Evolutionary conservation across 2,797 vertebrate species (phyloP), one percentile per base, ranked within the genome.

Genomic region (Gouania willdenowi): DNA sequence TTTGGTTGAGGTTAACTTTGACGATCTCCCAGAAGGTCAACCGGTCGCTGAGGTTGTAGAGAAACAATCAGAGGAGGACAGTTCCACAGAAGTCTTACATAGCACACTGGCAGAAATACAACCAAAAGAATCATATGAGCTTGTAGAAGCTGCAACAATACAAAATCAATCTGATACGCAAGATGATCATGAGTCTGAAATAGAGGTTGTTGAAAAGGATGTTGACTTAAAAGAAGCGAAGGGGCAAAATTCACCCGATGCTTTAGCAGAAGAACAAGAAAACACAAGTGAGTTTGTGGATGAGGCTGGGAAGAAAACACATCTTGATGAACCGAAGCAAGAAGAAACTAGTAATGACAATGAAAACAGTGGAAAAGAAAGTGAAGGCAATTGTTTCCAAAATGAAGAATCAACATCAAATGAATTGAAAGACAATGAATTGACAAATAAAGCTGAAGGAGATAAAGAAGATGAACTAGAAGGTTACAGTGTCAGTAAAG

Each of bases 1-100:
- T 14, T 66, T 75, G 21, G 71, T 66, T 40, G 71, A 86, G 52
- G 58, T 69, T 28, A 71, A 31, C 53, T 76, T 76, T 70, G 71
- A 78, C 14, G 72, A 82, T 37, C 42, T 75, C 37, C 62, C 72
- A 55, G 52, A 67, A 28, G 41, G 37, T 43, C 64, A 47, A 36
- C 37, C 55, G 36, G 53, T 40, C 51, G 46, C 21, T 31, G 41
- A 56, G 16, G 5, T 17, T 27, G 21, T 1, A 14, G 52, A 58
- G 44, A 48, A 67, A 33, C 31, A 47, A 26, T 30, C 30, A 34
- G 54, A 37, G 33, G 64, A 55, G 15, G 58, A 64, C 5, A 16
- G 39, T 28, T 27, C 55, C 35, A 16, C 6, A 1, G 43, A 54
- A 12, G 33, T 37, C 12, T 28, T 21, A 16, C 43, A 71, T 13